A percentile compares a stretch with the other conserved stretches of the same genome.
These are phyloP conservation scores for Drosophila sulfurigaster DNA, from an alignment of 1,140 invertebrate genomes.

Conservation along the genomic window DNA sequence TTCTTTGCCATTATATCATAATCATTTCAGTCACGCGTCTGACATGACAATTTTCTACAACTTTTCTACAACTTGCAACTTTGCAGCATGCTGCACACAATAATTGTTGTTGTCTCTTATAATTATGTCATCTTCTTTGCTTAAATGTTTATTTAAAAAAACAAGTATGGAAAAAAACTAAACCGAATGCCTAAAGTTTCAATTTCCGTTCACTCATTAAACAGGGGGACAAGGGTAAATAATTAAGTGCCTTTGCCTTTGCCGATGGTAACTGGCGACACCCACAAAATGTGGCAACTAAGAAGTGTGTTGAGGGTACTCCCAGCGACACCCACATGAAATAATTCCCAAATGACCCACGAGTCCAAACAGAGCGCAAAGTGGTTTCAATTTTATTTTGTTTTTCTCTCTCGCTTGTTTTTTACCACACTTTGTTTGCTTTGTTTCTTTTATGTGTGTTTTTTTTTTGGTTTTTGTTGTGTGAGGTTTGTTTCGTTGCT, in stretches of 20 bases:
- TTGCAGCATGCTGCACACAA: conserved; percentile 25
- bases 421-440: conserved; percentile 40
- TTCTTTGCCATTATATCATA: conserved; percentile 63
- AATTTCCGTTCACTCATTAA: conserved; percentile 74
- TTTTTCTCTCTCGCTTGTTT: background rate
- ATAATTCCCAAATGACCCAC: conserved; percentile 29
- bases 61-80: conserved; percentile 37
- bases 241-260: conserved; percentile 62
- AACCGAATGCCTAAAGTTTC: conserved; percentile 58
- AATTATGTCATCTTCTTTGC: conserved; percentile 68
- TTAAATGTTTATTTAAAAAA: conserved; percentile 60
- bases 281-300: conserved; percentile 1
- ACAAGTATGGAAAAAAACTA: background rate
- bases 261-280: background rate
- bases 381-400: conserved; percentile 5
- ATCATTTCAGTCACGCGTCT: conserved; percentile 72
- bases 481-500: conserved; percentile 29
- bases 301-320: background rate
- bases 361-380: conserved; percentile 17
- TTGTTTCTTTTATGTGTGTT: conserved; percentile 40
- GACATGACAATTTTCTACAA: conserved; percentile 50
- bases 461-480: background rate
- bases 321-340: conserved; percentile 27
- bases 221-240: conserved; percentile 33
- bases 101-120: conserved; percentile 22